Evolutionary conservation across 2,113 vertebrate species (phyloP).

Genomic region (Cairina moschata): DNA sequence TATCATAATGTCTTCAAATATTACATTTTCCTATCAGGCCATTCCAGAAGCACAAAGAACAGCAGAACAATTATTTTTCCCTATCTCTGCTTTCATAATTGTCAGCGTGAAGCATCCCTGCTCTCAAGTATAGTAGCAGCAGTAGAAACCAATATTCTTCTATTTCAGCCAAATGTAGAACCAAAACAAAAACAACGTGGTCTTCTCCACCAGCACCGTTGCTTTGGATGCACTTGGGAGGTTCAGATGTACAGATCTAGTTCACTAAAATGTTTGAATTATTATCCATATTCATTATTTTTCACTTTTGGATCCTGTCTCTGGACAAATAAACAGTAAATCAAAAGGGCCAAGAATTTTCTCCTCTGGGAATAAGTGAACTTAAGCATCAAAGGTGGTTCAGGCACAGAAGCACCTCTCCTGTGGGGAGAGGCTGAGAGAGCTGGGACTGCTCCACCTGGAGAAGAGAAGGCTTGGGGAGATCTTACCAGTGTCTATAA

Average conservation of each 20-base stretch:
- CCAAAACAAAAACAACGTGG: background rate
- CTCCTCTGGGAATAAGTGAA: background rate
- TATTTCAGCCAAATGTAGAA: background rate
- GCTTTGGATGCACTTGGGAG: background rate
- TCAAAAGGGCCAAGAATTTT: background rate
- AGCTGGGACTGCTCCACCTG: background rate
- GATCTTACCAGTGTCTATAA: background rate
- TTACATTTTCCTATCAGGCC: background rate
- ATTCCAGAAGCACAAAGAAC: background rate
- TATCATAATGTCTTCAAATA: background rate
- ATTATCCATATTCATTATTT: background rate
- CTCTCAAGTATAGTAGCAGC: background rate
- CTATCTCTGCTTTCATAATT: background rate
- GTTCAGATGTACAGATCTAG: background rate
- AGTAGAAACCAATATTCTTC: background rate
- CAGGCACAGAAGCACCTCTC: background rate
- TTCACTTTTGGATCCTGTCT: background rate
- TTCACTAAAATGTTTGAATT: background rate
- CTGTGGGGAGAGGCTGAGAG: background rate
- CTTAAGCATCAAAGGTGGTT: background rate
- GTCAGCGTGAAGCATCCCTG: background rate
- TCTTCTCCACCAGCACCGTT: rapidly evolving
- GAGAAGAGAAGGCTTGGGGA: background rate
- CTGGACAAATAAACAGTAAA: background rate
- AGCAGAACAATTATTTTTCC: background rate